Evolutionary conservation across 1,140 invertebrate species (phyloP).

Genomic region (Drosophila micromelanica): DNA sequence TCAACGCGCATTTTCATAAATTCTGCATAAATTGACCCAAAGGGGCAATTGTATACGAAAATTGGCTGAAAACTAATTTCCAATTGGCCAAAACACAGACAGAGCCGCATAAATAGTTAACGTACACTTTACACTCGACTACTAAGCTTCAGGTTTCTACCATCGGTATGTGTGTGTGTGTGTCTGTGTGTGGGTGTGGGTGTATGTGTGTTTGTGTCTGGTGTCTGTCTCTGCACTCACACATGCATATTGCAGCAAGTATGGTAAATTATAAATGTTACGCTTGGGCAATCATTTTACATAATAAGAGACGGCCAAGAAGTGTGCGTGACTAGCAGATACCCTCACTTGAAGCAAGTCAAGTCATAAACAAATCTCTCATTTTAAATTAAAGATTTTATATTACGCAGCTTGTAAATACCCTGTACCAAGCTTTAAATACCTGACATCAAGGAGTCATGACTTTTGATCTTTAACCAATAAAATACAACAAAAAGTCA

Average conservation of each 20-base stretch:
- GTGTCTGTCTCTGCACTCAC: not conserved
- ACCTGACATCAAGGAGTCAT: too few species aligned
- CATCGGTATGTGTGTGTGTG: not conserved
- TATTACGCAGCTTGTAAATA: too few species aligned
- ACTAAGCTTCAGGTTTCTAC: slow-evolving; percentile 18
- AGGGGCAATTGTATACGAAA: slow-evolving; percentile 19
- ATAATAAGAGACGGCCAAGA: not conserved
- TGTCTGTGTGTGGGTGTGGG: slow-evolving; percentile 4
- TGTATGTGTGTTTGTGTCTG: not conserved
- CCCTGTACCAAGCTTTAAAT: too few species aligned
- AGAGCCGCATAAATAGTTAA: slow-evolving; percentile 44
- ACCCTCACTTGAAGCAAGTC: not conserved
- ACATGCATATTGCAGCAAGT: slow-evolving; percentile 5
- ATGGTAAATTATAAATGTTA: slow-evolving; percentile 27
- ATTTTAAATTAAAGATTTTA: too few species aligned
- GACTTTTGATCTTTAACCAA: too few species aligned
- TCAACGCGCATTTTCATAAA: slow-evolving; percentile 70
- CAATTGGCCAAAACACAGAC: slow-evolving; percentile 42
- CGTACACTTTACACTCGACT: slow-evolving; percentile 33
- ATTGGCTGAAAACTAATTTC: slow-evolving; percentile 46
- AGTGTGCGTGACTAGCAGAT: not conserved
- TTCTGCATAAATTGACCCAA: slow-evolving; percentile 33
- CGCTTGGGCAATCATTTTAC: slow-evolving; percentile 27
- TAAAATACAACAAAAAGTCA: too few species aligned
- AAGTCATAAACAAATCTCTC: not conserved